These are phyloP conservation scores for Drosophila repletoides DNA, from an alignment of 1,140 invertebrate species.

Conservation along the genomic window DNA sequence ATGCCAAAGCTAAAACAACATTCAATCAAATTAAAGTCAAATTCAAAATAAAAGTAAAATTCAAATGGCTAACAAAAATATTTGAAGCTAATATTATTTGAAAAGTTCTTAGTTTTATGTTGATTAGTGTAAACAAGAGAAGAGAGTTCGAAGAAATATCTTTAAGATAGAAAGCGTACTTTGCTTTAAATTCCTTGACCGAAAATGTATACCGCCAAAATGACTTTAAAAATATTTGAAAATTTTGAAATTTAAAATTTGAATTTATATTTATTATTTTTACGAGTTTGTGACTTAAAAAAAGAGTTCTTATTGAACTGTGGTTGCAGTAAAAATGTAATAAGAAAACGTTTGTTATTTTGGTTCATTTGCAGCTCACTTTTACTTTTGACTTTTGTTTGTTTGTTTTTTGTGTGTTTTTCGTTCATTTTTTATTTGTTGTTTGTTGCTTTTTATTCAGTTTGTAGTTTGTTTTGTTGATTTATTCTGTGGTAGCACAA, in stretches of 20 bases:
- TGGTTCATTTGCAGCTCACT: constrained; percentile 39
- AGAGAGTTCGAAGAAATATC: constrained; percentile 53
- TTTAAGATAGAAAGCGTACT: constrained; percentile 57
- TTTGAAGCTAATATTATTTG: constrained; percentile 65
- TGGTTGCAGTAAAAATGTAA: constrained; percentile 13
- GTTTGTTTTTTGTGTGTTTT: constrained; percentile 38
- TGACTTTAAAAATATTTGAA: constrained; percentile 15
- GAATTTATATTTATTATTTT: constrained; percentile 34
- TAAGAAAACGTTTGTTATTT: constrained; percentile 2
- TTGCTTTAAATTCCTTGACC: constrained; percentile 51
- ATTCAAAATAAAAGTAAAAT: constrained; percentile 37
- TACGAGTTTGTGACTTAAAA: constrained; percentile 49
- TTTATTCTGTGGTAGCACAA: constrained; percentile 46
- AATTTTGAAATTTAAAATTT: constrained; percentile 7
- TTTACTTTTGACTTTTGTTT: constrained; percentile 26
- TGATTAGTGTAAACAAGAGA: constrained; percentile 69
- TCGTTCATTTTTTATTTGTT: constrained; percentile 44
- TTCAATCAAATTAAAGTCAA: constrained; percentile 32
- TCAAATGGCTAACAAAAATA: constrained; percentile 44
- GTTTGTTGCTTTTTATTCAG: constrained; percentile 33
- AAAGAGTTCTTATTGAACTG: constrained; percentile 13
- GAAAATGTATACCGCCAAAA: constrained; percentile 31
- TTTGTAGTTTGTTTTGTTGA: constrained; percentile 26
- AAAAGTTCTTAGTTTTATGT: constrained; percentile 47
- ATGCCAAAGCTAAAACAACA: constrained; percentile 37